Conservation (phyloP, 2,113 vertebrate species). For the Eonycteris spelaea region DNA sequence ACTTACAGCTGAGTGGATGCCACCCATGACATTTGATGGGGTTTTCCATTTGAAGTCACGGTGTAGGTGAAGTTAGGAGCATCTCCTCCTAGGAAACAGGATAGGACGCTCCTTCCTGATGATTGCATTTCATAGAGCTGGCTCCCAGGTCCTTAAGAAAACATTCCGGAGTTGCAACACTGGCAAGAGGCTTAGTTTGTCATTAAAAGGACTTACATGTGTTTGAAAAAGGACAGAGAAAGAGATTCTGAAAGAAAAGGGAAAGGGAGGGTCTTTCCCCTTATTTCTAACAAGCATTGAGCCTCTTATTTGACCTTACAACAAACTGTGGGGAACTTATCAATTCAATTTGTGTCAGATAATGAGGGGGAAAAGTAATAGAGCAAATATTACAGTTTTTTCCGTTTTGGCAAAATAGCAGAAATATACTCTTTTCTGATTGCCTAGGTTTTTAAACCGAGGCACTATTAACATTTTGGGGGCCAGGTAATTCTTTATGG, state of each 20-base stretch:
- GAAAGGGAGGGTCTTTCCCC: background rate
- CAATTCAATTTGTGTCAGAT: background rate
- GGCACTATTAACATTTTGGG: background rate
- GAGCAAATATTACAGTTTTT: background rate
- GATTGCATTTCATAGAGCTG: background rate
- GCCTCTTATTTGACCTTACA: background rate
- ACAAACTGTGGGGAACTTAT: background rate
- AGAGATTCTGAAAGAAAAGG: background rate
- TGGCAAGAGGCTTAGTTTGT: background rate
- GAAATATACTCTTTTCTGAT: background rate
- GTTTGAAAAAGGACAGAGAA: background rate
- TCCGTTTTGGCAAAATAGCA: background rate
- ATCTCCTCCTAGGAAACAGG: background rate
- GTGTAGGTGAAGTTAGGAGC: background rate
- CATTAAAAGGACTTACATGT: background rate
- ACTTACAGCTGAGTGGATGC: background rate
- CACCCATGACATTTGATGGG: background rate
- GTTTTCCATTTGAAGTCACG: background rate
- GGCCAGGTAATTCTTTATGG: background rate
- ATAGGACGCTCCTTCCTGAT: background rate
- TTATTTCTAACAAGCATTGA: background rate
- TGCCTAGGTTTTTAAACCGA: background rate
- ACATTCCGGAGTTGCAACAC: background rate
- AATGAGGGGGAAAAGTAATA: background rate
- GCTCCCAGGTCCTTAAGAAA: background rate